phyloP scores from a whole-genome alignment of 92 coral and sea anemone genomes.

The Montipora capitata region DNA sequence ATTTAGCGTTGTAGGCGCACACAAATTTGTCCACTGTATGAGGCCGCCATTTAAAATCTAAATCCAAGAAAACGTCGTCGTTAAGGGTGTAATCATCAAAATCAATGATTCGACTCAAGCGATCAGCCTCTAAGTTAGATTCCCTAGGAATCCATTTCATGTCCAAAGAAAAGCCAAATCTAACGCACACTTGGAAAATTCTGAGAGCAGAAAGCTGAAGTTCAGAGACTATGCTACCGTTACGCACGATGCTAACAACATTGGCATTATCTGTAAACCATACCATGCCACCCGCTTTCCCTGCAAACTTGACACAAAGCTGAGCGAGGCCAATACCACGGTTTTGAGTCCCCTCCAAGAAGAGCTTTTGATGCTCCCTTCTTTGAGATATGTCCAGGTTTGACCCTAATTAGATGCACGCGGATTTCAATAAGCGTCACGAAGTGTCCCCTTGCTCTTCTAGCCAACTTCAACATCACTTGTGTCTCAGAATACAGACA shows the following conservation, averaged over 20 bases:
- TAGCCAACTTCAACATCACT: too few species aligned
- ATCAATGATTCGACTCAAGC: slow-evolving; percentile 30
- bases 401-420: slow-evolving; percentile 44
- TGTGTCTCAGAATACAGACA: too few species aligned
- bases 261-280: slow-evolving; percentile 57
- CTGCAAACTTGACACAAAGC: slow-evolving; percentile 24
- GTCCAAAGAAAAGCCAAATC: slow-evolving; percentile 24
- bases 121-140: slow-evolving; percentile 54
- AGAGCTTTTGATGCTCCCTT: slow-evolving; percentile 24
- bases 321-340: neutral
- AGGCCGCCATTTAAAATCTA: too few species aligned
- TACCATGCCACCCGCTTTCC: neutral
- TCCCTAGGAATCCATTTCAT: slow-evolving; percentile 70
- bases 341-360: slow-evolving; percentile 44
- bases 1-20: neutral
- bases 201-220: neutral
- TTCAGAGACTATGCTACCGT: slow-evolving; percentile 37
- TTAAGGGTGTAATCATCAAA: neutral
- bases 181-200: slow-evolving; percentile 21
- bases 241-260: slow-evolving; percentile 25
- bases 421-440: too few species aligned
- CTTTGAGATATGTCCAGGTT: slow-evolving; percentile 52
- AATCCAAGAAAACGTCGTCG: slow-evolving; percentile 16
- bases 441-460: too few species aligned
- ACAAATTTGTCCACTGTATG: neutral